A percentile compares a stretch with the other conserved stretches of the same genome.
phyloP scores from a whole-genome alignment of 1,140 invertebrate species.

The Eulimnadia texana region DNA sequence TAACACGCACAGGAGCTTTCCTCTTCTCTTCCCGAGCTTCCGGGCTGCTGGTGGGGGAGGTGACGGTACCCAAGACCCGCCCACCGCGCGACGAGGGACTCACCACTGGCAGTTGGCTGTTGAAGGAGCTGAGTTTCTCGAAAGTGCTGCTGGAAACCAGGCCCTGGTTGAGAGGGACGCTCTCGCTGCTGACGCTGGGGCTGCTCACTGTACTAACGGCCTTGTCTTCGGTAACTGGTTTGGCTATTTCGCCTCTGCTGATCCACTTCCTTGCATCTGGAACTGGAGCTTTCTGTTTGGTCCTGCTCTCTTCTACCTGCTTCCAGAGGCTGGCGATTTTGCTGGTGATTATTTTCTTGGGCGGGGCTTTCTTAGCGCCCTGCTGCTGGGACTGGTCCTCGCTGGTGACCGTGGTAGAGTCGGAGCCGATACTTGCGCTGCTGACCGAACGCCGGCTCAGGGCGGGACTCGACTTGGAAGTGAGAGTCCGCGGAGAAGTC shows the following conservation, averaged over 20 bases:
- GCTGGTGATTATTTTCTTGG: conserved; percentile 56
- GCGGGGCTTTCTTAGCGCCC: conserved; percentile 19
- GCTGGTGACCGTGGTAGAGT: conserved; percentile 17
- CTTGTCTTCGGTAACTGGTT: conserved; percentile 7
- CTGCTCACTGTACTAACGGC: not conserved
- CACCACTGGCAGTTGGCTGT: conserved; percentile 1
- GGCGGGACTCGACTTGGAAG: conserved; percentile 1
- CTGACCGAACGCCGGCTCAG: conserved; percentile 34
- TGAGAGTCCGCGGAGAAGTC: not conserved
- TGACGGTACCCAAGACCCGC: not conserved
- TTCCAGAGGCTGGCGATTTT: conserved; percentile 83
- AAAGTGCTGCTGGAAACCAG: conserved; percentile 11
- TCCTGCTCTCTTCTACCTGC: conserved; percentile 58
- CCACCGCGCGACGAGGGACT: not conserved
- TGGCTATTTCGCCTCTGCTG: conserved; percentile 16
- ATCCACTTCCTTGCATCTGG: conserved; percentile 50
- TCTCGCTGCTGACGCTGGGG: not conserved
- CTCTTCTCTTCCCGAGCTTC: not conserved
- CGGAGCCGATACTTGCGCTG: conserved; percentile 43
- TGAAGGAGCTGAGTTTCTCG: conserved; percentile 13
- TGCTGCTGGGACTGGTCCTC: conserved; percentile 30
- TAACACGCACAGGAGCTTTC: not conserved
- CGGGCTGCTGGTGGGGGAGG: not conserved
- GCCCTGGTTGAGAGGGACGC: not conserved
- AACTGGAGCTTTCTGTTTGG: conserved; percentile 31